Percentiles rank a stretch among this genome's conserved stretches.
These are phyloP conservation scores for Chrysina gloriosa DNA, from an alignment of 2,888 invertebrate genomes.

Conservation along the genomic window DNA sequence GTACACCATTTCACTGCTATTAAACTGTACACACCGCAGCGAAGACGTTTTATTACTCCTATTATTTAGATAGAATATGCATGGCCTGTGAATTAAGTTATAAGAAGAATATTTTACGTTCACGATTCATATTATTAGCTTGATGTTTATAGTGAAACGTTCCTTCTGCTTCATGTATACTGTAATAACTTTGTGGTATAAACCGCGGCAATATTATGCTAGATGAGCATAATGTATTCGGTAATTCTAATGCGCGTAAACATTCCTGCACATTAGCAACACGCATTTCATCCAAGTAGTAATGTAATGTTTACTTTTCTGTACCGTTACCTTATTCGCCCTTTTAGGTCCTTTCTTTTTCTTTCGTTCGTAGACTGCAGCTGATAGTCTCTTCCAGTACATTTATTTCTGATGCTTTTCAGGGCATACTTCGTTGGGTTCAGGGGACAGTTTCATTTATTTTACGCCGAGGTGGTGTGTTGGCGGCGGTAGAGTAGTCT, in stretches of 20 bases:
- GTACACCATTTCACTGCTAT: too few relatives aligned
- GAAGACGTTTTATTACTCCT: not conserved
- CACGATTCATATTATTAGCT: not conserved
- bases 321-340: not conserved
- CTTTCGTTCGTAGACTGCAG: constrained; percentile 43
- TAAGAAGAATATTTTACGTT: not conserved
- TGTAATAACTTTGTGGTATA: constrained; percentile 1
- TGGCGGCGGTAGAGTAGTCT: constrained; percentile 11
- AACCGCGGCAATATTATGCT: constrained; percentile 7
- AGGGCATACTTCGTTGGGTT: constrained; percentile 53
- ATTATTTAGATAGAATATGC: constrained; percentile 1
- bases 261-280: constrained; percentile 21
- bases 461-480: constrained; percentile 29
- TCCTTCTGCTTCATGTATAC: not conserved
- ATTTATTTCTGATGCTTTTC: constrained; percentile 54
- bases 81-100: constrained; percentile 13
- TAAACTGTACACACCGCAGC: too few relatives aligned
- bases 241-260: constrained; percentile 28
- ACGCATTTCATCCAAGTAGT: constrained; percentile 3
- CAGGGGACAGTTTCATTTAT: constrained; percentile 47
- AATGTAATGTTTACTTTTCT: constrained; percentile 30
- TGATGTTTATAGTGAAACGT: not conserved
- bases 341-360: not conserved
- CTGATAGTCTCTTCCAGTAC: constrained; percentile 54
- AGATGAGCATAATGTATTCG: constrained; percentile 18